Base-by-base conservation (phyloP, 2,888 invertebrate genomes). In the Malachius bipustulatus region DNA sequence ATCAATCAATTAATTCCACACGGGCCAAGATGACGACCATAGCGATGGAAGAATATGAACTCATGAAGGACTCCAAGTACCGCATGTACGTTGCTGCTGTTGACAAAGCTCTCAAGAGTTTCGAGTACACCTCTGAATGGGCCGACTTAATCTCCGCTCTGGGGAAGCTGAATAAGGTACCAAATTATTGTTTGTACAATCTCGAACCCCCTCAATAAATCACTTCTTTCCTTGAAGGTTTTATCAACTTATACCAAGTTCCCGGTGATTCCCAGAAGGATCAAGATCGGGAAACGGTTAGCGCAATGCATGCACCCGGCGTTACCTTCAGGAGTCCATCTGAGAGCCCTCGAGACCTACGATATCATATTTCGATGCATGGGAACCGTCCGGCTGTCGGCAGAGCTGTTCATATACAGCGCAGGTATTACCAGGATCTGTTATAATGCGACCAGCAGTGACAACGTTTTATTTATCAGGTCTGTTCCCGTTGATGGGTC, bases 121-220 rank as follows among this genome's bases (percentile, higher is more conserved):
- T 91, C 64, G 91, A 93, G 55, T 83, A 82, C 56, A 87, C 89
- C n/a, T 83, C 83, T 50, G 90, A 91, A 71, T 91, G 91, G 91
- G 87, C 90, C 36, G 91, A 93, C 65, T 68, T 91, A 34, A 91
- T 93, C 52, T 81, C 87, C 35, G 88, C 89, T 3, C 64, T 93
- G 16, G 85, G 82, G 32, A 90, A 90, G 63, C 69, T 91, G 19
- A 87, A 85, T 60, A 90, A 90, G 73, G 89, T 85, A 64, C 47
- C 50, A 46, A 14, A 11, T 14, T 11, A 19, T n/a, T 19, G n/a
- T 19, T 19, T 19, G 24, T 8, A 19, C 6, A 28, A n/a, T 8
- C 29, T 11, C 8, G 19, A 30, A 26, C 14, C 26, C 31, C 19
- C 27, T 31, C 16, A 27, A 10, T 37, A 14, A 32, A 31, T 2